These are phyloP conservation scores for Sterna hirundo DNA, from an alignment of 2,113 vertebrate species.

Conservation along the genomic window DNA sequence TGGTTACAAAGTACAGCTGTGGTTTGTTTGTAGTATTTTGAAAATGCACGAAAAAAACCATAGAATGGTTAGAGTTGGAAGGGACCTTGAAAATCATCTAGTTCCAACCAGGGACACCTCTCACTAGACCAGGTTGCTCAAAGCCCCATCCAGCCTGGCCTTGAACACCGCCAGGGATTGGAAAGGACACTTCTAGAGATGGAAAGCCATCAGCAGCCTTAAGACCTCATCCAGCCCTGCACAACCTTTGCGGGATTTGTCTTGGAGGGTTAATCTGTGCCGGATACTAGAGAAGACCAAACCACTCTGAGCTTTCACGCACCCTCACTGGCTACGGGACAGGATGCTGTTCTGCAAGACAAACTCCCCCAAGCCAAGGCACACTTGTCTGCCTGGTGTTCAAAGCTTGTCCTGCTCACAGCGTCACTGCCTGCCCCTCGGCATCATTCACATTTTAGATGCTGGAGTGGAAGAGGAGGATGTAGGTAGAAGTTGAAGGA, in stretches of 20 bases:
- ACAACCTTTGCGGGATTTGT: neutral
- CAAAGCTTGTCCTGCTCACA: neutral
- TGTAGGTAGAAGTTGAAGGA: neutral
- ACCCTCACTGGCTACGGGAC: neutral
- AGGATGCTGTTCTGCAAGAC: neutral
- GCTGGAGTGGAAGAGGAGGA: neutral
- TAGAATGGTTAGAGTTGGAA: neutral
- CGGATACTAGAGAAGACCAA: neutral
- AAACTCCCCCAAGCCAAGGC: rapidly evolving
- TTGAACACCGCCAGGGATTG: neutral
- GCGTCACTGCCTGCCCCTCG: neutral
- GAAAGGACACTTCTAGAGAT: neutral
- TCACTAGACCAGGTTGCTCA: neutral
- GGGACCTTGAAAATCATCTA: neutral
- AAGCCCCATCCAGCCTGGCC: neutral
- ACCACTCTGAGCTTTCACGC: neutral
- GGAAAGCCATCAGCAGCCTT: neutral
- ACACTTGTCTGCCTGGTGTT: neutral
- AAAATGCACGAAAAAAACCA: neutral
- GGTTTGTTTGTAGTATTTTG: neutral
- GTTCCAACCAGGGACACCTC: neutral
- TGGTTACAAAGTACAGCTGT: neutral
- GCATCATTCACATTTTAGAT: neutral
- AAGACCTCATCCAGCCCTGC: neutral
- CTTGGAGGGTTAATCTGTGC: neutral